Evolutionary conservation across 2,888 invertebrate genomes (phyloP).

Genomic region (Spodoptera littoralis): DNA sequence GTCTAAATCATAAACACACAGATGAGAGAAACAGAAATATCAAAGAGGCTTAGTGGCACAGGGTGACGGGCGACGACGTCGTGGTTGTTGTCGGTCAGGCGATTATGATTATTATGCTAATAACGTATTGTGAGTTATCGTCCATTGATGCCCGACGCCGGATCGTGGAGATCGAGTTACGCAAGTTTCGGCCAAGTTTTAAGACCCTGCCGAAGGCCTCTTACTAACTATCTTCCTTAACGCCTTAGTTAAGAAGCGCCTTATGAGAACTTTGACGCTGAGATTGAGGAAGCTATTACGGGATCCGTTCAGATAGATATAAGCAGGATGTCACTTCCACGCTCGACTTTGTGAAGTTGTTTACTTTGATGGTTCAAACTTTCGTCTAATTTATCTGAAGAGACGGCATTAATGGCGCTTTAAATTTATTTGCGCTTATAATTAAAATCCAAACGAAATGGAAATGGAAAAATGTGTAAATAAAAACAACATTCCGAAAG

Average conservation of each 20-base stretch:
- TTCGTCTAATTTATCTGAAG: conserved; percentile 78
- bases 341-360: conserved; percentile 85
- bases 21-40: conserved; percentile 31
- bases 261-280: conserved; percentile 88
- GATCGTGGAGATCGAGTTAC: conserved; percentile 84
- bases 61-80: conserved; percentile 26
- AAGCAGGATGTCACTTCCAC: conserved; percentile 88
- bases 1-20: conserved; percentile 37
- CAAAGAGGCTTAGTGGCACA: conserved; percentile 28
- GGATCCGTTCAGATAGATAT: conserved; percentile 87
- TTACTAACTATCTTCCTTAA: conserved; percentile 87
- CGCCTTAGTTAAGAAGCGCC: conserved; percentile 88
- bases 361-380: conserved; percentile 85
- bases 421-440: conserved; percentile 32
- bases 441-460: not conserved
- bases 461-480: conserved; percentile 1
- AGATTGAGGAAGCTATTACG: conserved; percentile 89
- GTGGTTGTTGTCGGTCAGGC: conserved; percentile 59
- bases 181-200: conserved; percentile 86
- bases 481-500: conserved; percentile 2
- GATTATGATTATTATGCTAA: conserved; percentile 81
- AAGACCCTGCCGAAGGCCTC: conserved; percentile 86
- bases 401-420: conserved; percentile 61
- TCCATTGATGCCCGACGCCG: conserved; percentile 76
- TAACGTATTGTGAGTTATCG: conserved; percentile 84